Conservation (phyloP, 2,888 invertebrate species). For the Mythimna ferrago region DNA sequence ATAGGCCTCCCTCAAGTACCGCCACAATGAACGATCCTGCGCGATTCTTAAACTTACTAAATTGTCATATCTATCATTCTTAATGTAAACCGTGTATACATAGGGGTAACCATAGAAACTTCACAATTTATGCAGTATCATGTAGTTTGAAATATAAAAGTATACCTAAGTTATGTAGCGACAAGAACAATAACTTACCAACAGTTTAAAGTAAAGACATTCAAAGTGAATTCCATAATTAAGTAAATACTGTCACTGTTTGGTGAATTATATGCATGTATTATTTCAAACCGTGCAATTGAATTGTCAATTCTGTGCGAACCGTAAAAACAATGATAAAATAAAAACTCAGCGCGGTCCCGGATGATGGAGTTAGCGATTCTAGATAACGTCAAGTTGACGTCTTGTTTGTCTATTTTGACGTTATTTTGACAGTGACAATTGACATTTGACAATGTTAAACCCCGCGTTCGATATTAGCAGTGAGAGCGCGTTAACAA, state of each 20-base stretch:
- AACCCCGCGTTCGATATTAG: too few species aligned
- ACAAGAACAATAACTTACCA: constrained; percentile 86
- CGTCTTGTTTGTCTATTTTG: not conserved
- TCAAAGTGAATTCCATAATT: constrained; percentile 84
- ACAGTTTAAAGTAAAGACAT: constrained; percentile 92
- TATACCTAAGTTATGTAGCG: not conserved
- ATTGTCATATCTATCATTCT: too few species aligned
- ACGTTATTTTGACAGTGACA: not conserved
- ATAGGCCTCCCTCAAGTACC: too few species aligned
- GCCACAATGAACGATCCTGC: too few species aligned
- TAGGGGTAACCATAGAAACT: constrained; percentile 16
- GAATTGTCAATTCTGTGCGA: not conserved
- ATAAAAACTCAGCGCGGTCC: not conserved
- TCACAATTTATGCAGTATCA: constrained; percentile 4
- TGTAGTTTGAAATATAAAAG: not conserved
- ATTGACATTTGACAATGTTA: too few species aligned
- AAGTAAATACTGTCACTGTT: not conserved
- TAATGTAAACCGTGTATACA: not conserved
- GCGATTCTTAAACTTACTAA: too few species aligned
- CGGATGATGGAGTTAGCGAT: not conserved
- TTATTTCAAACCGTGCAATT: not conserved
- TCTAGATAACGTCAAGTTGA: not conserved
- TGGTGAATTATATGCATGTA: not conserved
- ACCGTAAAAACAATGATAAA: not conserved
- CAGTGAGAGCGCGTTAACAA: too few species aligned